Base-by-base conservation (phyloP, 2,797 vertebrate species). In the Gymnodraco acuticeps region DNA sequence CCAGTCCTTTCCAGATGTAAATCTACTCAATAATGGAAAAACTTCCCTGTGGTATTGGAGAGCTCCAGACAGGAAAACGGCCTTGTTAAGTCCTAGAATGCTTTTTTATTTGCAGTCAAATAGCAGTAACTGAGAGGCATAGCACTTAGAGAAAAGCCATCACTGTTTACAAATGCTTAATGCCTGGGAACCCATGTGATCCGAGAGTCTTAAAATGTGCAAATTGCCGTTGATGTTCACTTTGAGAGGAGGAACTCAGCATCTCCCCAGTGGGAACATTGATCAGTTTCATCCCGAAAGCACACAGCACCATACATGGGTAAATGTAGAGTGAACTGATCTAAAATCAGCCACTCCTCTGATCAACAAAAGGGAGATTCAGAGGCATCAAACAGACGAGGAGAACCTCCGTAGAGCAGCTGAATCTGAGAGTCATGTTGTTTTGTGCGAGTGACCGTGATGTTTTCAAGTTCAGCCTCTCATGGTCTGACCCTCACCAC, bases 391-490 rank as follows among this genome's bases (percentile, higher is more conserved):
- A 27, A 27, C 27, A 5, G 27, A 27, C 27, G 27, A 27, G 27
- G 14, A 75, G 65, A 73, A 50, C 31, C 74, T 47, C 23, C 52
- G 31, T 10, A 14, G 11, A 50, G 16, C 23, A 31, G 27, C 23
- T 42, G 48, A 42, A 75, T 75, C 15, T 23, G 53, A 45, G 45
- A 68, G 67, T 54, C 73, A 64, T 46, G 73, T 23, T 74, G 20
- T 71, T 75, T 67, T 42, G 70, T 73, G 70, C 79, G 71, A 89
- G 75, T 79, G 83, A 82, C 62, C 47, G 17, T 8, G 42, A 65
- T 93, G 70, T 87, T 87, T 83, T 85, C 77, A 82, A 86, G 75
- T 85, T 81, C 73, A 80, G 70, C 70, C 82, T 80, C 84, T 87
- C 83, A 41, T 65, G 64, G 68, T 73, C 74, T 87, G 84, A 91